Evolutionary conservation across 2,113 vertebrate species (phyloP), one percentile per base, ranked within the genome.

Genomic region (Alexandromys fortis): DNA sequence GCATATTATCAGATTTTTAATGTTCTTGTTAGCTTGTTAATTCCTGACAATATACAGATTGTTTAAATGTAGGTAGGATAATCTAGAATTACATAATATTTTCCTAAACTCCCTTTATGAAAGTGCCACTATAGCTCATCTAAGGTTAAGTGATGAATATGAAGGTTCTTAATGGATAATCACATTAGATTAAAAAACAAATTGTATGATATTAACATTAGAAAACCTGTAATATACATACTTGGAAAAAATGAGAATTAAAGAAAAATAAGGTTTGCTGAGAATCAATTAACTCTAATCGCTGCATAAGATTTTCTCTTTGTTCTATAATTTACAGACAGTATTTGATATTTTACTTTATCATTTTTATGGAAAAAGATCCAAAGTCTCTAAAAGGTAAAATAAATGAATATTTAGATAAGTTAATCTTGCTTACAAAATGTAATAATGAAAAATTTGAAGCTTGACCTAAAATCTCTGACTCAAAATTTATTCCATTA

Each of bases 61-160:
- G 19, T 67, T 35, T 94, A 89, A 95, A 93, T 86, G 13, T 86
- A n/a, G 8, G 7, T 11, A 95, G 33, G 5, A 45, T 3, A 75
- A 92, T 82, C 90, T n/a, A 89, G 92, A 87, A 5, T 68, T 81
- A 85, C 10, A 61, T 83, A 13, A 88, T 24, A 35, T 38, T 83
- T 91, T 94, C 75, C 17, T 45, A 76, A 89, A 76, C 85, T 95
- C 61, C 58, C 47, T 92, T 85, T 91, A 12, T 47, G 7, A 85
- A 49, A 61, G 52, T 75, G 21, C 1, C 11, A 91, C 94, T 70
- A 55, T 2, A 89, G 68, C 7, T 1, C 86, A 67, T 63, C 78
- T 83, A 13, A 90, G 83, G 3, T 63, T 86, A 73, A 86, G n/a
- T 89, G 30, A 19, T 26, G 6, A 86, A 49, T 58, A 91, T 2